Percentiles rank a stretch among this genome's conserved stretches.
phyloP scores from a whole-genome alignment of 2,888 invertebrate genomes.

The Pseudococcus longispinus region DNA sequence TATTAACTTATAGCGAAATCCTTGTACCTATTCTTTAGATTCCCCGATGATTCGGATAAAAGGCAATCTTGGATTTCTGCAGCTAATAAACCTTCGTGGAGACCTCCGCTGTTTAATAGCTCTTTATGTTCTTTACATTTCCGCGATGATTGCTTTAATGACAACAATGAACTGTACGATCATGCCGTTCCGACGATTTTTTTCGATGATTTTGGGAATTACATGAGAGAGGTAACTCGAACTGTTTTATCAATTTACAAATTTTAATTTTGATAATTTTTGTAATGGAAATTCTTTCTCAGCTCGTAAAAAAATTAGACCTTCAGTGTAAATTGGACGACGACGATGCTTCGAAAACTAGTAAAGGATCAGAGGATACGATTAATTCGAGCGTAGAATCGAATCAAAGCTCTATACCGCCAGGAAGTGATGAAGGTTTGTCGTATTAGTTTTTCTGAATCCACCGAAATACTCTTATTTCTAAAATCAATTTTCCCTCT shows the following conservation, averaged over 20 bases:
- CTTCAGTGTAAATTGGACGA: not conserved
- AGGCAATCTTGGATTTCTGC: slow-evolving; percentile 20
- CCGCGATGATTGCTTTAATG: slow-evolving; percentile 25
- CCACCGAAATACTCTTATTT: no score
- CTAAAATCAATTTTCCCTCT: no score
- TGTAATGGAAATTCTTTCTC: not conserved
- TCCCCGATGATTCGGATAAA: slow-evolving; percentile 19
- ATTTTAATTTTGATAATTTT: not conserved
- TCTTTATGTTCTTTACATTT: slow-evolving; percentile 49
- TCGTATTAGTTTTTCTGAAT: no score
- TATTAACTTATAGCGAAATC: not conserved
- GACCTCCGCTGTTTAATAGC: not conserved
- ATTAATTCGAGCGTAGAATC: not conserved
- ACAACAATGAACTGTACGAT: slow-evolving; percentile 21
- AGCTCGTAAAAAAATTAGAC: not conserved
- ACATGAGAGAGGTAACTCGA: slow-evolving; percentile 30
- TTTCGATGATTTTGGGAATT: slow-evolving; percentile 31
- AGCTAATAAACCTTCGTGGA: not conserved
- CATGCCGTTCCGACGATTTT: slow-evolving; percentile 44
- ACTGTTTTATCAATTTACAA: not conserved
- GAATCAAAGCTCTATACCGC: not conserved
- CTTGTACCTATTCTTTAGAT: not conserved
- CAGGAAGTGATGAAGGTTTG: not conserved
- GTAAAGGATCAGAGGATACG: not conserved
- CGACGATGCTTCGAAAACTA: not conserved